phyloP scores from a whole-genome alignment of 2,113 vertebrate species.

The Helogale parvula region DNA sequence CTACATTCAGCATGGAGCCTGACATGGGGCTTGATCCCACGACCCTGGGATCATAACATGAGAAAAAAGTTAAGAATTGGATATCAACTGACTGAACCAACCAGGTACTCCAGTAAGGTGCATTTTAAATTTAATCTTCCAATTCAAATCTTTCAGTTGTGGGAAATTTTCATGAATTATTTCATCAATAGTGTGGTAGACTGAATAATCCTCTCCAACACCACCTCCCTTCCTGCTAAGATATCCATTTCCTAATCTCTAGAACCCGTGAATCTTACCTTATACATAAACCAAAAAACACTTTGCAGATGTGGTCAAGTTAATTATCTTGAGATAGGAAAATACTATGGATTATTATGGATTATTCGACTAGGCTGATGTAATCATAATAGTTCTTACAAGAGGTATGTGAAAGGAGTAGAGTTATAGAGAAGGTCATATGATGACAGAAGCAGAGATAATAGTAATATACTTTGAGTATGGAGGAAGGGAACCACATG shows the following conservation, averaged over 20 bases:
- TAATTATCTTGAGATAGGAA: not conserved
- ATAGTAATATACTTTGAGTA: not conserved
- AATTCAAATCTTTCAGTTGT: not conserved
- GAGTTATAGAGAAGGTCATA: not conserved
- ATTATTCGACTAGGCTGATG: not conserved
- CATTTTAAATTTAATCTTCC: not conserved
- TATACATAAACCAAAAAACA: not conserved
- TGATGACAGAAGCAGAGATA: not conserved
- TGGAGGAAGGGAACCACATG: not conserved
- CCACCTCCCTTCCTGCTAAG: not conserved
- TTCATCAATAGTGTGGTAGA: not conserved
- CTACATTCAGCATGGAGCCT: no score
- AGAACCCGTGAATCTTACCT: not conserved
- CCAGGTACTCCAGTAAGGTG: no score
- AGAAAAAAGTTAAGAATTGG: no score
- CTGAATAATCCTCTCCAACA: not conserved
- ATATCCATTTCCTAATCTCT: not conserved
- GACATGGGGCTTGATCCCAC: no score
- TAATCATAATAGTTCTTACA: not conserved
- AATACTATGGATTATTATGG: not conserved
- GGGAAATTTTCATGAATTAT: not conserved
- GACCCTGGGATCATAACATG: no score
- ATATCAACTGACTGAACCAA: no score
- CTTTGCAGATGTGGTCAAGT: not conserved
- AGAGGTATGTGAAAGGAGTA: not conserved